Conservation (phyloP, 2,797 vertebrate genomes). For the Mallotus villosus region DNA sequence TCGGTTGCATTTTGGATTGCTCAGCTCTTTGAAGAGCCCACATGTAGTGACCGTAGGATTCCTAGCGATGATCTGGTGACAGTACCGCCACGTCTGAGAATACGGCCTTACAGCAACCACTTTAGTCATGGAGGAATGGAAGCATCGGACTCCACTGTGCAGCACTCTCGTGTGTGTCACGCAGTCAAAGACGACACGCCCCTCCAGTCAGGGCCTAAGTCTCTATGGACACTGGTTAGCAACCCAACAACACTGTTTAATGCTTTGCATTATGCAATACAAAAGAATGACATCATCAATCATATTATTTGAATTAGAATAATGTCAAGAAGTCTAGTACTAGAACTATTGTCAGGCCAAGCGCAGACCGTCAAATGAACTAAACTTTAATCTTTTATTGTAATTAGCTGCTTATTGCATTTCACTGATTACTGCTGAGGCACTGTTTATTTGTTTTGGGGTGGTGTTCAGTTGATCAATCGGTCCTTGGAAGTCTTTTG, state of each 20-base stretch:
- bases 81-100: neutral
- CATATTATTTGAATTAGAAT: neutral
- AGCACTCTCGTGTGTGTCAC: slow-evolving; percentile 36
- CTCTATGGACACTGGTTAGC: neutral
- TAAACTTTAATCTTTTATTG: neutral
- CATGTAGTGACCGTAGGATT: neutral
- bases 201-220: slow-evolving; percentile 9
- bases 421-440: neutral
- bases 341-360: no score
- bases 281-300: neutral
- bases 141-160: slow-evolving; percentile 42
- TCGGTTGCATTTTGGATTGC: neutral
- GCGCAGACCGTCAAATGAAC: neutral
- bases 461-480: slow-evolving; percentile 13
- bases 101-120: slow-evolving; percentile 48
- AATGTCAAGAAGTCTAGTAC: no score
- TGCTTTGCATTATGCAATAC: neutral
- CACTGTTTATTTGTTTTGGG: slow-evolving; percentile 15
- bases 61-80: neutral
- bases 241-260: no score
- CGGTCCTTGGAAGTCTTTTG: slow-evolving; percentile 24
- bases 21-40: neutral
- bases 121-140: slow-evolving; percentile 37
- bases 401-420: neutral
- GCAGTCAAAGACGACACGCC: slow-evolving; percentile 27